Percentiles rank a stretch among this genome's conserved stretches.
Conservation (phyloP, 2,888 invertebrate genomes). For the Mythimna impura region DNA sequence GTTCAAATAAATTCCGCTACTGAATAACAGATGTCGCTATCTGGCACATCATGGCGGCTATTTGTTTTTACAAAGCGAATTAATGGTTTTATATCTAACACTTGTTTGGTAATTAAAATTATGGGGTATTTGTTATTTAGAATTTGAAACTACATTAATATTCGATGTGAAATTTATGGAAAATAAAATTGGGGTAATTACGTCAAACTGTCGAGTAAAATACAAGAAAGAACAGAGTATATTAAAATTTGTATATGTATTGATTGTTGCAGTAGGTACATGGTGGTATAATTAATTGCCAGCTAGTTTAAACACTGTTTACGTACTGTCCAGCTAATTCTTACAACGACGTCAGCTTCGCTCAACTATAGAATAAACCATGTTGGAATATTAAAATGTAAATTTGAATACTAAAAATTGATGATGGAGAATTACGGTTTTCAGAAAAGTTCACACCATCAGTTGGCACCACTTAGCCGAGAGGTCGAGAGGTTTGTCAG, state of each 20-base stretch:
- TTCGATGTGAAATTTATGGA: constrained; percentile 33
- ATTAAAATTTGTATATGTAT: constrained; percentile 25
- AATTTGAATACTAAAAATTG: neutral
- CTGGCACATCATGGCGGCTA: constrained; percentile 58
- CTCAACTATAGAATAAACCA: neutral
- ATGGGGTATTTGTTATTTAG: constrained; percentile 61
- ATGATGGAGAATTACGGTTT: neutral
- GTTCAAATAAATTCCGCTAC: constrained; percentile 57
- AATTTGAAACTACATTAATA: constrained; percentile 40
- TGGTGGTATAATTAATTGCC: constrained; percentile 28
- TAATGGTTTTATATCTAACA: constrained; percentile 62
- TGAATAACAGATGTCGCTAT: constrained; percentile 73
- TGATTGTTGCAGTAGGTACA: constrained; percentile 23
- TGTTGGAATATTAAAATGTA: constrained; percentile 1
- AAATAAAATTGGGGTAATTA: constrained; percentile 27
- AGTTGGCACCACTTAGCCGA: no score
- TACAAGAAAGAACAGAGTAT: constrained; percentile 17
- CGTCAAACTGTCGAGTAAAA: constrained; percentile 16
- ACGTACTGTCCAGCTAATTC: constrained; percentile 1
- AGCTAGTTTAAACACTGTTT: constrained; percentile 17
- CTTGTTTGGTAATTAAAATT: constrained; percentile 70
- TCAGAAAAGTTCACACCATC: no score
- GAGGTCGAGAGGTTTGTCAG: no score
- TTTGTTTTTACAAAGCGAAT: constrained; percentile 68
- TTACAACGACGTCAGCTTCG: neutral